Evolutionary conservation across 2,888 invertebrate genomes (phyloP).

Genomic region (Polydrusus cervinus): DNA sequence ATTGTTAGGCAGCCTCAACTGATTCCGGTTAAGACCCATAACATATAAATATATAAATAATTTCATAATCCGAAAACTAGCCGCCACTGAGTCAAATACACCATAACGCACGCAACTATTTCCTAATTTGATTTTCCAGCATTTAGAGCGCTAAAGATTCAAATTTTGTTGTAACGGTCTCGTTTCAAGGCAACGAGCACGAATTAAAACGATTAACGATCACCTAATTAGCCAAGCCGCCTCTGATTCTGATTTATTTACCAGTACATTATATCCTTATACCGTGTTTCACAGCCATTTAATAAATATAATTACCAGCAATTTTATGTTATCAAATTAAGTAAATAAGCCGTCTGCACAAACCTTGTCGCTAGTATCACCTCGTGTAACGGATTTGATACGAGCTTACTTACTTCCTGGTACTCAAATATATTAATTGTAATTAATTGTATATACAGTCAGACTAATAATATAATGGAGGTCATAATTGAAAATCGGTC

Average conservation of each 20-base stretch:
- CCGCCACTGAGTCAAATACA: no score
- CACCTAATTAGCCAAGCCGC: background rate
- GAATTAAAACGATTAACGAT: background rate
- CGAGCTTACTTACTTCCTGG: slow-evolving; percentile 10
- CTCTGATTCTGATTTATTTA: background rate
- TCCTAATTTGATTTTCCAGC: no score
- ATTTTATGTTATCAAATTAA: slow-evolving; percentile 12
- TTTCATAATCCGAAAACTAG: no score
- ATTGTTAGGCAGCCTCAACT: no score
- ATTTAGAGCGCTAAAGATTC: no score
- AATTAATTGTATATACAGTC: no score
- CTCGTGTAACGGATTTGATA: slow-evolving; percentile 8
- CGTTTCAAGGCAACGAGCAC: background rate
- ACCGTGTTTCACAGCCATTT: slow-evolving; percentile 20
- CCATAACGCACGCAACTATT: no score
- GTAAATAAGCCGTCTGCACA: slow-evolving; percentile 8
- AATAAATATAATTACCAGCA: slow-evolving; percentile 12
- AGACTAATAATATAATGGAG: no score
- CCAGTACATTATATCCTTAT: background rate
- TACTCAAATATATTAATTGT: background rate
- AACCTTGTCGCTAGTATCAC: slow-evolving; percentile 6
- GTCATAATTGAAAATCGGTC: no score
- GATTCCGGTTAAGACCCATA: no score
- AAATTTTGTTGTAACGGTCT: no score
- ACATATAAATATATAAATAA: no score